A percentile compares a stretch with the other conserved stretches of the same genome.
phyloP scores from a whole-genome alignment of 2,888 invertebrate genomes.

The Zygogramma bicolorata region DNA sequence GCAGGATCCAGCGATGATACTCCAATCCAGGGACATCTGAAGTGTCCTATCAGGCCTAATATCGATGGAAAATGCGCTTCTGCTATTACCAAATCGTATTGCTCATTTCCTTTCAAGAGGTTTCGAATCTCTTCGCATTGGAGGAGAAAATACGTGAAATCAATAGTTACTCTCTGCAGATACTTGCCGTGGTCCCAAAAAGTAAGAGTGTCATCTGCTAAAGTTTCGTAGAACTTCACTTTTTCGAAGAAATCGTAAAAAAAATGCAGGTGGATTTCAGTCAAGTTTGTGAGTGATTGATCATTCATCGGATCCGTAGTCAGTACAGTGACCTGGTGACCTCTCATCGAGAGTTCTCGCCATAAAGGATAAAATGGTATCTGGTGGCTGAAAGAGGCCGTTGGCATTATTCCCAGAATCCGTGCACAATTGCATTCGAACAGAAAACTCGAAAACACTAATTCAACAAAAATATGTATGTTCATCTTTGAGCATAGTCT shows the following conservation, averaged over 20 bases:
- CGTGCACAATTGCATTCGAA: conserved; percentile 36
- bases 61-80: conserved; percentile 54
- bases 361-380: conserved; percentile 66
- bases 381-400: conserved; percentile 66
- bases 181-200: conserved; percentile 12
- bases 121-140: conserved; percentile 1
- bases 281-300: conserved; percentile 60
- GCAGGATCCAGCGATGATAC: conserved; percentile 58
- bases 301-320: conserved; percentile 66
- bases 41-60: conserved; percentile 55
- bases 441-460: neutral
- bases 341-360: conserved; percentile 64
- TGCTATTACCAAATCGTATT: conserved; percentile 57
- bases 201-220: conserved; percentile 17
- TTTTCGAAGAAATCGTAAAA: conserved; percentile 54
- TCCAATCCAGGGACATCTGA: conserved; percentile 59
- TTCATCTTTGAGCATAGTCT: neutral
- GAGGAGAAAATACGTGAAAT: conserved; percentile 10
- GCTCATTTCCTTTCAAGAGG: conserved; percentile 49
- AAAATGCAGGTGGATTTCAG: conserved; percentile 62
- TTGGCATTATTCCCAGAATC: conserved; percentile 48
- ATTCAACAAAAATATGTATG: neutral
- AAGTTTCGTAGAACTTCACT: conserved; percentile 31
- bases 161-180: neutral
- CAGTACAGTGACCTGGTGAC: conserved; percentile 67